These are phyloP conservation scores for Maniola jurtina DNA, from an alignment of 1,140 invertebrate species.

Conservation along the genomic window DNA sequence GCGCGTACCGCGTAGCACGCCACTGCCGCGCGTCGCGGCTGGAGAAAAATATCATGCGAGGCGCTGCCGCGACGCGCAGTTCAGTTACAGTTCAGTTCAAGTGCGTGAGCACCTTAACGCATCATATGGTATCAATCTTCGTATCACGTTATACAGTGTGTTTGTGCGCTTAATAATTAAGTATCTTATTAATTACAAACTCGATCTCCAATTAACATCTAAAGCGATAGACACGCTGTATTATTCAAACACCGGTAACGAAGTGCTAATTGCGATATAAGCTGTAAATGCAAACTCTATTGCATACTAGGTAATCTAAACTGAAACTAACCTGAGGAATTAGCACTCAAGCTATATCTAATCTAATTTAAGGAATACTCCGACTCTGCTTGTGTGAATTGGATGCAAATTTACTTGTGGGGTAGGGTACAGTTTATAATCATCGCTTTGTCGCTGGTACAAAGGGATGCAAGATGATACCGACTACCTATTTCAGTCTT, in stretches of 20 bases:
- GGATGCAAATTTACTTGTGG: slow-evolving; percentile 6
- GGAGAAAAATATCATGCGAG: too few relatives aligned
- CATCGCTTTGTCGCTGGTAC: background rate
- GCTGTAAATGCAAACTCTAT: slow-evolving; percentile 4
- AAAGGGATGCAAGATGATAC: background rate
- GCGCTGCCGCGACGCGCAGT: too few relatives aligned
- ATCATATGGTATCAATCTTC: too few relatives aligned
- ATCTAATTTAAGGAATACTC: slow-evolving; percentile 14
- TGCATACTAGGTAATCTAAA: background rate
- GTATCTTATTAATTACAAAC: background rate
- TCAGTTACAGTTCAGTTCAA: too few relatives aligned
- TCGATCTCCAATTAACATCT: background rate
- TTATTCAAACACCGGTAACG: slow-evolving; percentile 5
- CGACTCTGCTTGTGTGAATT: background rate
- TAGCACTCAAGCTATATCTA: slow-evolving; percentile 9
- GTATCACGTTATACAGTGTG: too few relatives aligned
- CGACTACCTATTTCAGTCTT: too few relatives aligned
- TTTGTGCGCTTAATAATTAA: too few relatives aligned
- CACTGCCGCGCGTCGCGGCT: too few relatives aligned
- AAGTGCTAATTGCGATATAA: slow-evolving; percentile 6
- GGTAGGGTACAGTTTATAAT: background rate
- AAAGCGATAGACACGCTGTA: background rate
- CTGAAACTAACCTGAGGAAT: slow-evolving; percentile 12
- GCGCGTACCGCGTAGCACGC: too few relatives aligned
- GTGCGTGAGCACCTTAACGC: too few relatives aligned